These are phyloP conservation scores for Drosophila bocqueti DNA, from an alignment of 1,140 invertebrate genomes.

Conservation along the genomic window DNA sequence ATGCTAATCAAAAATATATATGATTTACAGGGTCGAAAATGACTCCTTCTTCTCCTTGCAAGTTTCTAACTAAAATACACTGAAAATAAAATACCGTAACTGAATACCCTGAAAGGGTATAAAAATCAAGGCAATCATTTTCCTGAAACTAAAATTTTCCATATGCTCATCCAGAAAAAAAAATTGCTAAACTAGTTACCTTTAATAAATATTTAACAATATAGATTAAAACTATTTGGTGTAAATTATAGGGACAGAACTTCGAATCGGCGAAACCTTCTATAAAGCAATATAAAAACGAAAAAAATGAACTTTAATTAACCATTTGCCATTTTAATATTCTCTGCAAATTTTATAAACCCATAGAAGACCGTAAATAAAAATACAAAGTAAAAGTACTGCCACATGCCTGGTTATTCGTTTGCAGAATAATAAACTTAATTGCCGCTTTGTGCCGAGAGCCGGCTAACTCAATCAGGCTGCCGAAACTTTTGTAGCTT, in stretches of 20 bases:
- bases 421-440: slow-evolving; percentile 23
- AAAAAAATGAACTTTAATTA: background rate
- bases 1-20: too few relatives aligned
- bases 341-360: background rate
- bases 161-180: too few relatives aligned
- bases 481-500: slow-evolving; percentile 27
- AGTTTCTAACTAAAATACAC: too few relatives aligned
- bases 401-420: slow-evolving; percentile 3
- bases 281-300: background rate
- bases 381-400: slow-evolving; percentile 2
- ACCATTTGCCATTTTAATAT: background rate
- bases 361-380: background rate
- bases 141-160: too few relatives aligned
- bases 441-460: slow-evolving; percentile 29
- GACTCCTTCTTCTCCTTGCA: too few relatives aligned
- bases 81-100: too few relatives aligned
- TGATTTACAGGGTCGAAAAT: too few relatives aligned
- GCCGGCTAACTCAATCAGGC: slow-evolving; percentile 61
- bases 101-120: too few relatives aligned
- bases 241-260: background rate
- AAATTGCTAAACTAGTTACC: too few relatives aligned
- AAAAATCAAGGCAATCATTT: too few relatives aligned
- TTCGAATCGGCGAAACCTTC: background rate
- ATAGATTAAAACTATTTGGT: background rate
- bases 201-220: background rate